phyloP scores from a whole-genome alignment of 2,113 vertebrate genomes.

The Riparia riparia region DNA sequence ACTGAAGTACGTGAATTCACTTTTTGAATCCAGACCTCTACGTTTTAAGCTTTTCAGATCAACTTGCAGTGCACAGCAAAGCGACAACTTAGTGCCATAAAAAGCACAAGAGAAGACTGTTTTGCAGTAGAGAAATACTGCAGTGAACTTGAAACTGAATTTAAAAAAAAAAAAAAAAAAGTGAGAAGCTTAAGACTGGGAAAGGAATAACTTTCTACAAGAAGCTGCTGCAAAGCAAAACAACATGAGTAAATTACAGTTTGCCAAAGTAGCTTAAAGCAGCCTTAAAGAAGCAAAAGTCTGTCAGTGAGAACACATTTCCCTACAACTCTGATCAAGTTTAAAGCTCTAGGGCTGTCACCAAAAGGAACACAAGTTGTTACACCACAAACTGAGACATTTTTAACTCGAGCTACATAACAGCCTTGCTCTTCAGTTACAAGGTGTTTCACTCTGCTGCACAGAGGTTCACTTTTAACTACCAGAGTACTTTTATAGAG shows the following conservation, averaged over 20 bases:
- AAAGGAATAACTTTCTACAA: background rate
- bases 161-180: background rate
- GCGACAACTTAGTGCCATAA: fast-evolving
- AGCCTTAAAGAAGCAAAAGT: background rate
- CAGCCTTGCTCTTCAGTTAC: background rate
- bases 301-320: background rate
- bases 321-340: background rate
- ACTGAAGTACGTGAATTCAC: background rate
- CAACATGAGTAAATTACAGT: background rate
- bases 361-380: background rate
- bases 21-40: background rate
- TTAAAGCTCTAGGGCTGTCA: background rate
- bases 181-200: background rate
- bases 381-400: background rate
- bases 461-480: background rate
- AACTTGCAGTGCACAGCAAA: background rate
- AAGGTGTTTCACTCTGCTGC: background rate
- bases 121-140: background rate
- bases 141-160: background rate
- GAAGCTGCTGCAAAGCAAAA: background rate
- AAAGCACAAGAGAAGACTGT: background rate
- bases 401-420: background rate
- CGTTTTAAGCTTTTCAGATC: background rate
- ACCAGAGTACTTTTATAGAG: background rate
- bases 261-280: background rate